phyloP scores from a whole-genome alignment of 2,888 invertebrate species.

The Catocala fraxini region DNA sequence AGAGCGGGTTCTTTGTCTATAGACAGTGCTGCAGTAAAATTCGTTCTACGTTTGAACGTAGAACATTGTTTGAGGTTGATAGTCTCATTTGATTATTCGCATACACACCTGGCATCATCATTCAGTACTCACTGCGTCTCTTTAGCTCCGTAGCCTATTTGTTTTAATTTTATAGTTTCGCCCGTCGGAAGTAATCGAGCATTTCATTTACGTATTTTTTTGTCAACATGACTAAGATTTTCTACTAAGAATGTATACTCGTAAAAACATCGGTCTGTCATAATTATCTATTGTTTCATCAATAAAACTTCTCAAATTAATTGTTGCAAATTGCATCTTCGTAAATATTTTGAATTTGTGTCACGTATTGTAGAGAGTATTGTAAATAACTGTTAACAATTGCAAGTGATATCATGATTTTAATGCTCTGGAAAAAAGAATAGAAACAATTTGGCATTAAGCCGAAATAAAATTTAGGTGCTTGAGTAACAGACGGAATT shows the following conservation, averaged over 20 bases:
- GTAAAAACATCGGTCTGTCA: constrained; percentile 23
- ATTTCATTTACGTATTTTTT: constrained; percentile 30
- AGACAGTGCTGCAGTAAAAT: neutral
- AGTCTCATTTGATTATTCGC: constrained; percentile 23
- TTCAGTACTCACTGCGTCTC: constrained; percentile 21
- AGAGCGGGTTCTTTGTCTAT: constrained; percentile 10
- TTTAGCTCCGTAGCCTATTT: constrained; percentile 19
- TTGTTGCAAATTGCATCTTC: constrained; percentile 18
- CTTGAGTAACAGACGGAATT: constrained; percentile 23
- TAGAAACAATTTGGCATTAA: constrained; percentile 43
- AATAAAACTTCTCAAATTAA: constrained; percentile 27
- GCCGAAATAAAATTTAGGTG: constrained; percentile 28
- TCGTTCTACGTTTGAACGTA: constrained; percentile 1
- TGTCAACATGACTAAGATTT: constrained; percentile 20
- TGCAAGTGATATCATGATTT: constrained; percentile 15
- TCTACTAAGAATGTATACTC: constrained; percentile 8
- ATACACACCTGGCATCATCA: constrained; percentile 29
- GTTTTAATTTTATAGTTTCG: constrained; percentile 33
- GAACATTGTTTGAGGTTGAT: constrained; percentile 21
- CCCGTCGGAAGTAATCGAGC: constrained; percentile 32
- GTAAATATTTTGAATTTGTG: too few species aligned
- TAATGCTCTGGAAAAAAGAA: constrained; percentile 18
- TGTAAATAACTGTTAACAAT: constrained; percentile 13
- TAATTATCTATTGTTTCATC: constrained; percentile 22
- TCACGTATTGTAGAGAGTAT: too few species aligned